Percentiles rank a stretch among this genome's conserved stretches.
Conservation (phyloP, 2,113 vertebrate genomes). For the Caranx melampygus region DNA sequence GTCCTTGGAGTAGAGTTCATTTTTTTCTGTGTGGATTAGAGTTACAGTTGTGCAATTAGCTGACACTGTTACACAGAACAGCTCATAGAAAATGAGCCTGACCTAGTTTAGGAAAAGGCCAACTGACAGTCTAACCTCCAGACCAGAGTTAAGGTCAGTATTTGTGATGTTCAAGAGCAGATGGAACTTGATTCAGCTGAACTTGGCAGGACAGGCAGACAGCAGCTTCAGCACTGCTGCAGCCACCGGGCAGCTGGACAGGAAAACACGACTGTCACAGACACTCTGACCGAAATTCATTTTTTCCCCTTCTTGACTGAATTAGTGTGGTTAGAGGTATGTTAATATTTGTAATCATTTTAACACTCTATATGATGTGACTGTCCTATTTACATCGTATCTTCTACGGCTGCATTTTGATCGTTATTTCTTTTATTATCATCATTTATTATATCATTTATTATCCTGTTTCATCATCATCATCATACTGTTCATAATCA, state of each 20-base stretch:
- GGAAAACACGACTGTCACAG: constrained; percentile 40
- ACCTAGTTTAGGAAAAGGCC: not conserved
- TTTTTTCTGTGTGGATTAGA: constrained; percentile 41
- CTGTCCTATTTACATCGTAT: not conserved
- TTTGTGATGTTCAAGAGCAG: constrained; percentile 4
- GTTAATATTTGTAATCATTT: not conserved
- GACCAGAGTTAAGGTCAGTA: constrained; percentile 18
- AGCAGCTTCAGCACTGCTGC: constrained; percentile 23
- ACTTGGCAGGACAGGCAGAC: constrained; percentile 25
- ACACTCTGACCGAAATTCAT: not conserved
- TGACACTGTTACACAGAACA: constrained; percentile 25
- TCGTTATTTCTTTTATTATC: not conserved
- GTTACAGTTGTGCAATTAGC: constrained; percentile 41
- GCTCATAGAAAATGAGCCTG: constrained; percentile 4
- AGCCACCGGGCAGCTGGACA: constrained; percentile 7
- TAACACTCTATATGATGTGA: constrained; percentile 15
- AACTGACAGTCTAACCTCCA: constrained; percentile 14
- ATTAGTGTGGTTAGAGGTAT: constrained; percentile 1
- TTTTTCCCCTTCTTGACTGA: constrained; percentile 30
- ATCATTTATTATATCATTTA: not conserved
- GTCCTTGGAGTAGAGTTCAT: constrained; percentile 42
- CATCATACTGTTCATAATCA: not conserved
- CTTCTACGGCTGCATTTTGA: not conserved
- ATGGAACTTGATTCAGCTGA: constrained; percentile 10
- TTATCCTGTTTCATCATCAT: not conserved